These are phyloP conservation scores for Hystrix cristata DNA, from an alignment of 2,113 vertebrate species.

Conservation along the genomic window DNA sequence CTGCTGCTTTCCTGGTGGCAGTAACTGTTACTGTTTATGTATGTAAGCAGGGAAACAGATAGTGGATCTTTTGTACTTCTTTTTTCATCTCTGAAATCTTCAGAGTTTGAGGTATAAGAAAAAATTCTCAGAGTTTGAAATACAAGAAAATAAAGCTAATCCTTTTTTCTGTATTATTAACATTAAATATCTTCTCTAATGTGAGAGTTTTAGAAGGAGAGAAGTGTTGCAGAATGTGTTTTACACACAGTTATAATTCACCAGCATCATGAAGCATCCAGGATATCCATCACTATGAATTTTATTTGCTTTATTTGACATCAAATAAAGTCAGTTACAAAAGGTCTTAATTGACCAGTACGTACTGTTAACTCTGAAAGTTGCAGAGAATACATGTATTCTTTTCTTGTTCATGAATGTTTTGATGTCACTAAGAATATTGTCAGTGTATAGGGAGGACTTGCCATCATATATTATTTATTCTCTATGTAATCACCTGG, in stretches of 20 bases:
- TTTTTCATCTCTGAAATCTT: neutral
- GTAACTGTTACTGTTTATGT: neutral
- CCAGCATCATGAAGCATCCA: neutral
- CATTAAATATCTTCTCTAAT: neutral
- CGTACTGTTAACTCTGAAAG: neutral
- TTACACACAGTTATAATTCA: neutral
- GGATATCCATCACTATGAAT: neutral
- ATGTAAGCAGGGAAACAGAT: neutral
- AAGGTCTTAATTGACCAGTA: neutral
- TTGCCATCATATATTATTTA: constrained; percentile 9
- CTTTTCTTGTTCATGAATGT: neutral
- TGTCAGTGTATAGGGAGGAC: neutral
- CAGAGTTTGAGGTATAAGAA: neutral
- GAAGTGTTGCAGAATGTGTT: neutral
- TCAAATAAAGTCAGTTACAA: neutral
- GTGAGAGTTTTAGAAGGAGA: neutral
- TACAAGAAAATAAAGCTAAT: neutral
- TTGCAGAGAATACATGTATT: neutral
- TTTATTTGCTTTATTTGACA: neutral
- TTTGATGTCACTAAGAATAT: neutral
- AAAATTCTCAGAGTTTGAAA: no score
- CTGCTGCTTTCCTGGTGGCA: neutral
- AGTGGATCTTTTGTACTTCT: neutral
- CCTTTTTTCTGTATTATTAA: neutral
- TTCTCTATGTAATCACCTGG: neutral